Base-by-base conservation (phyloP, 2,113 vertebrate species). In the Phalacrocorax aristotelis region DNA sequence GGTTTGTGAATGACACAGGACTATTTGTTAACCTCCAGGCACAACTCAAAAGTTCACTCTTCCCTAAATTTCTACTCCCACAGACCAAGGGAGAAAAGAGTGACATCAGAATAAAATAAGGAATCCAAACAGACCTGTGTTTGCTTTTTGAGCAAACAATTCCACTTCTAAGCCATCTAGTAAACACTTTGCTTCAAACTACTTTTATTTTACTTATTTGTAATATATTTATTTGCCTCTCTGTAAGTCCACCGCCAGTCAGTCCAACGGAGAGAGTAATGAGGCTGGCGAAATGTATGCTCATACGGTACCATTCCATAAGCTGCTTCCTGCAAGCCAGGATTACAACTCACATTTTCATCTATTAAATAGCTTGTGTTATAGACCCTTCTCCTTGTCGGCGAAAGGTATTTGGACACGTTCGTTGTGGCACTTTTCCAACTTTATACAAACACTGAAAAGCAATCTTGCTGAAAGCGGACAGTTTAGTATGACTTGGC, bases 341-440 rank as follows among this genome's bases (percentile, higher is more conserved):
- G 68, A 65, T 68, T 83, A 48, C 9, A 18, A 71, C 69, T 92
- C 72, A 7, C 60, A 79, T 72, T 90, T 91, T 89, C 40, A 55
- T 71, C 65, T 71, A 8, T n/a, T 78, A 79, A 85, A 85, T 71
- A 62, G 22, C 61, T 76, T 11, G 15, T 32, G 36, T 60, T 93
- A 38, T 5, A 74, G 85, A 30, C 36, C 38, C 26, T 85, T 79
- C 74, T 61, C 48, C 64, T 54, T 71, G 70, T 23, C 85, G 32
- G 32, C 8, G 27, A 60, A 84, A 84, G 52, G 61, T 34, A 76
- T 71, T 83, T 25, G 49, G 80, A 36, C 61, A 23, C 21, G 76
- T 60, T 70, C 61, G 25, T n/a, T 5, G 77, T 72, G 83, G 94
- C 91, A 64, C 80, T 89, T 83, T 36, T 93, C 87, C 95, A 92